These are phyloP conservation scores for Drosophila antonietae DNA, from an alignment of 2,888 invertebrate genomes.

Conservation along the genomic window DNA sequence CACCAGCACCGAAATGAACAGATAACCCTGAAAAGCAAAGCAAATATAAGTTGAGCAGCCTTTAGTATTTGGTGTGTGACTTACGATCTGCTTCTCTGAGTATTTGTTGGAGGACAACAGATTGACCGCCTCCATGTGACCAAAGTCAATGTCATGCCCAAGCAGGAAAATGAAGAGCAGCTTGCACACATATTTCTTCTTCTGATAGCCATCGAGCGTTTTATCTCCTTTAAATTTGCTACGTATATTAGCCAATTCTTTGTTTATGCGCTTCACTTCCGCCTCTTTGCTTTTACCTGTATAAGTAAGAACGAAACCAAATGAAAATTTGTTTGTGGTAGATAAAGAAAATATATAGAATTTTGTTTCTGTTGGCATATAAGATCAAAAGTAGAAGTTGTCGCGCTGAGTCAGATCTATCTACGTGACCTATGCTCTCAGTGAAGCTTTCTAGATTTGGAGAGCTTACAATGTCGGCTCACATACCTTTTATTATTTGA, in stretches of 20 bases:
- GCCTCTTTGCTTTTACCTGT: slow-evolving; percentile 99
- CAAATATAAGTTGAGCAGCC: background rate
- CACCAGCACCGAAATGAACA: slow-evolving; percentile 99
- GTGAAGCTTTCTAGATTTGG: background rate
- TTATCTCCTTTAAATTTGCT: slow-evolving; percentile 99
- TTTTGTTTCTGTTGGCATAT: background rate
- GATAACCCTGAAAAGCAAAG: slow-evolving; percentile 92
- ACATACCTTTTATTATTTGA: background rate
- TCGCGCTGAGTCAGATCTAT: background rate
- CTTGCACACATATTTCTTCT: slow-evolving; percentile 99
- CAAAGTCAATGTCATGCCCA: slow-evolving; percentile 99
- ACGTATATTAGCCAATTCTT: slow-evolving; percentile 99
- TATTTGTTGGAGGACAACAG: slow-evolving; percentile 99
- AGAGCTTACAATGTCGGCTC: background rate
- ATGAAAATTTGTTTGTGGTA: background rate
- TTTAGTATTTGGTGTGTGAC: slow-evolving; percentile 72
- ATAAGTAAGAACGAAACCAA: background rate
- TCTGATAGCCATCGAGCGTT: slow-evolving; percentile 99
- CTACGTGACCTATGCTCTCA: background rate
- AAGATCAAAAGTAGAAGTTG: background rate
- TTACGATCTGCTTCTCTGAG: slow-evolving; percentile 99
- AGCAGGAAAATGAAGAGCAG: slow-evolving; percentile 99
- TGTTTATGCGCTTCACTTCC: slow-evolving; percentile 99
- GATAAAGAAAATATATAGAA: background rate
- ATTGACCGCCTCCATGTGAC: slow-evolving; percentile 99